Evolutionary conservation across 2,888 invertebrate species (phyloP), one percentile per base, ranked within the genome.

Genomic region (Lysandra bellargus): DNA sequence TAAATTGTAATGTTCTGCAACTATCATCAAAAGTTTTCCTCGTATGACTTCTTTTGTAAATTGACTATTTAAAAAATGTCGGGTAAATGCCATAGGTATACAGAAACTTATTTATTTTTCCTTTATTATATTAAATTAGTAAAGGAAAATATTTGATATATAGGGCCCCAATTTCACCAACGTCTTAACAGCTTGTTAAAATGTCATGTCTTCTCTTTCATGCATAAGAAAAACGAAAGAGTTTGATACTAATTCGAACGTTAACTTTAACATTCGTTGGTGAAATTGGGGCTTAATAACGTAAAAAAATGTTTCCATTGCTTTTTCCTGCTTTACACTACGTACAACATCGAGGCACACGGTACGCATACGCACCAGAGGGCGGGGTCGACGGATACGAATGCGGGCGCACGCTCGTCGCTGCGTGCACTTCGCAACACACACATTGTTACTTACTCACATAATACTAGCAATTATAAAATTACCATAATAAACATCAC

Each of bases 361-460:
- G 83, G 85, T 79, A 80, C 78, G 75, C 83, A 88, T 92, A 93
- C 92, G 89, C 90, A 96, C 96, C 95, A 85, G 95, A 93, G 79
- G 96, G 96, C 84, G 96, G 95, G 88, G 96, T 96, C 82, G 96
- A 96, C 78, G 94, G 93, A 88, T 91, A 93, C 83, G 94, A 93
- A 81, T 92, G 93, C 86, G 93, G 91, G 81, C 87, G 85, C 79
- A 86, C 85, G 81, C 83, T 85, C 80, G 84, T 83, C 85, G 85
- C 83, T 83, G 85, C 84, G 83, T 85, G 81, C 85, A 86, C 87
- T 86, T 86, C 81, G 84, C 84, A 84, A 44, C 40, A 69, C 69
- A 44, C 40, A 23, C 49, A 49, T 37, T 57, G 72, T 78, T 76
- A 69, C 75, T 30, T 6, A 75, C 64, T 30, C 69, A 33, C 14